Evolutionary conservation across 2,888 invertebrate species (phyloP), one percentile per base, ranked within the genome.

Genomic region (Tanytarsus gracilentus): DNA sequence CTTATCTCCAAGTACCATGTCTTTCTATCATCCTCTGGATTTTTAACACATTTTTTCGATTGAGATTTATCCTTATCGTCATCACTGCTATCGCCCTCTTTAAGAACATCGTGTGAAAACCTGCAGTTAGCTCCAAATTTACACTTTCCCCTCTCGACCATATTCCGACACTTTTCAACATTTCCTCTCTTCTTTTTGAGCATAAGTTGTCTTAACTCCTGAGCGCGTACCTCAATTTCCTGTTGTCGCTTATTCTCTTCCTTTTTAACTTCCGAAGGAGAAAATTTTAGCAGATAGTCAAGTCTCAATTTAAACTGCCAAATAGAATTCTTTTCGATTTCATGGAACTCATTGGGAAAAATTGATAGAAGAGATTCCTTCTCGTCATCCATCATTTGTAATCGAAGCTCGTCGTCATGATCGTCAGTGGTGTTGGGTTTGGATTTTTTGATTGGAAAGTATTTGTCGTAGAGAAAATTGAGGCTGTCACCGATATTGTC

Each of bases 291-390:
- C 65, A 88, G 69, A 69, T 85, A 86, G 65, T 85, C 80, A 61
- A 87, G 71, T 66, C 82, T 78, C 61, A 88, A 72, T 67, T 79
- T 80, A 1, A 89, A 73, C 63, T 76, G 79, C 89, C 89, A 90
- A 16, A 88, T 78, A 30, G 70, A 67, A 72, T 86, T 81, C 59
- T 77, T 76, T 61, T 87, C 84, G 69, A 84, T 85, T 63, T 83
- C 82, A 66, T 75, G 77, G 69, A 86, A 88, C 27, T 77, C 76
- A 27, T 77, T 74, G 23, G 27, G 40, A 66, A 88, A 90, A 64
- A 89, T 89, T 14, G 88, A 87, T 71, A 85, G 81, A 29, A 90
- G 71, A 0, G 85, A 86, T 63, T 82, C 81, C 70, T 82, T 82
- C 68, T 90, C 89, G 61, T 88, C 88, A 8, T 72, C 72, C 62